Conservation (phyloP, 2,113 vertebrate genomes). For the Tinamus guttatus region DNA sequence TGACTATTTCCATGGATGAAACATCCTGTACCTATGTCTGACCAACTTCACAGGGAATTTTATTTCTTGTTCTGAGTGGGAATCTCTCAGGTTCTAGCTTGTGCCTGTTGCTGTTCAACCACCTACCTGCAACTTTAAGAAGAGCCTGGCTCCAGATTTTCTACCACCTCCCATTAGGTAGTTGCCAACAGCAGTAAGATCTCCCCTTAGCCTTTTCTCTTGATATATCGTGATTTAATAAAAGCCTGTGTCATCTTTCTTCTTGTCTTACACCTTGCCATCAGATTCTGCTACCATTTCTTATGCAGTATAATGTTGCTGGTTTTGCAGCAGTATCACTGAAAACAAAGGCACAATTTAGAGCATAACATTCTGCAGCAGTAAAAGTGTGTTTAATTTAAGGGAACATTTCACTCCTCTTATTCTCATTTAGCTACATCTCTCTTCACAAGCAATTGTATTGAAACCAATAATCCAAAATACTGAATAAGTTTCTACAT, state of each 20-base stretch:
- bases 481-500: not conserved
- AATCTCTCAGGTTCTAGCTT: not conserved
- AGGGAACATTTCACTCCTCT: not conserved
- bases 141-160: not conserved
- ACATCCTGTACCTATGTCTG: not conserved
- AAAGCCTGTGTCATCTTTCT: not conserved
- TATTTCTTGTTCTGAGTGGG: not conserved
- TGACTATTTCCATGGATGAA: not conserved
- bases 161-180: not conserved
- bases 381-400: not conserved
- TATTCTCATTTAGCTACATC: not conserved
- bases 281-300: not conserved
- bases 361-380: not conserved
- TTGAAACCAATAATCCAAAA: not conserved
- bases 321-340: not conserved
- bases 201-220: not conserved
- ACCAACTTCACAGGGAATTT: not conserved
- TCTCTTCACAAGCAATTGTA: not conserved
- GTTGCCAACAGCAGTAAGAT: not conserved
- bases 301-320: not conserved
- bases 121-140: not conserved
- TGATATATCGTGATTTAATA: not conserved
- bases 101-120: accelerated
- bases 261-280: not conserved
- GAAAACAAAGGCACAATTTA: not conserved